Evolutionary conservation across 2,797 vertebrate species (phyloP), one percentile per base, ranked within the genome.

Genomic region (Chromobotia macracanthus): DNA sequence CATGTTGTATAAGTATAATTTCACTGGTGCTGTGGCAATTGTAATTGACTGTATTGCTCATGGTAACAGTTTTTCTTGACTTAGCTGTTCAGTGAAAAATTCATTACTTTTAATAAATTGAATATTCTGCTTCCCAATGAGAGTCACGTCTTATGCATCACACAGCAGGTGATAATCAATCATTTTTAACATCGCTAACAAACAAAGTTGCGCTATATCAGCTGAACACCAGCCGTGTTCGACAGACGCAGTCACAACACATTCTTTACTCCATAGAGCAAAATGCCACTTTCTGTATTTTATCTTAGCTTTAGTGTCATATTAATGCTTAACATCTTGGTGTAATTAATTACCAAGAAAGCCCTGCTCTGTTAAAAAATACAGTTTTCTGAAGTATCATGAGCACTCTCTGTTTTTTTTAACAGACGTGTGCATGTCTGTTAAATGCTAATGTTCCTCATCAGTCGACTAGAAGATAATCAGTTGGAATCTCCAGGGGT

Each of bases 281-380:
- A 55, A 21, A 69, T 64, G 70, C 51, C 44, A 51, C 78, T 79
- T 76, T 25, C 48, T 76, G 28, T 60, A n/a, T 80, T 82, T 61
- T 75, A 56, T 72, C 79, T 69, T 53, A 51, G 61, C 38, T 61
- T 79, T 55, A 50, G 48, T 41, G 66, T 77, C 72, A 28, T 50
- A 63, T 66, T 50, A 48, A 46, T 9, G 13, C 65, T 31, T 76
- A 75, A 71, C 72, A 63, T 25, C 21, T 69, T 58, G 46, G 53
- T 58, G 70, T 82, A 71, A 84, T 86, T 84, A 85, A 85, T 83
- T 83, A 82, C 83, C 71, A 65, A 78, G 61, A n/a, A 46, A 74
- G 60, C 28, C 50, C 11, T 51, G 28, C 51, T 69, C 73, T 25
- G 63, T 65, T 64, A 65, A 65, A 72, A 72, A 53, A 65, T 25